Evolutionary conservation across 2,113 vertebrate genomes (phyloP), one percentile per base, ranked within the genome.

Genomic region (Tupaia chinensis): DNA sequence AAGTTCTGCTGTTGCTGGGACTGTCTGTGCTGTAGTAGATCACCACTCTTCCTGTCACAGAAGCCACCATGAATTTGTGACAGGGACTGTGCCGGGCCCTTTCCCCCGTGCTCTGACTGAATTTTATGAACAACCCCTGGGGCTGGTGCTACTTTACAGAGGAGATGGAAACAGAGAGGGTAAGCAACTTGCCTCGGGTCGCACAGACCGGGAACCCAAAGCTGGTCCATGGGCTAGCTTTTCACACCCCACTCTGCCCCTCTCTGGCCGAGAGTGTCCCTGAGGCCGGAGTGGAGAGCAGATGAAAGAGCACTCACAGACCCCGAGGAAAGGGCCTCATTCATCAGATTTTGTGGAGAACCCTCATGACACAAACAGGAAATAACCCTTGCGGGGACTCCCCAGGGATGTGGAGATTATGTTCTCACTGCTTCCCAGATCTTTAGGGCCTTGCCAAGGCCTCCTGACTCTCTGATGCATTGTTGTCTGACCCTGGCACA

Each of bases 71-170:
- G 10, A 0, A 1, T 9, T 78, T 20, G 60, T 22, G 20, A 79
- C 23, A 0, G 19, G 32, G n/a, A 13, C 79, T 5, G 27, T 7
- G 8, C 69, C 1, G 5, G 63, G 65, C 25, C 23, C 20, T 72
- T 15, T 77, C 4, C 34, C 63, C 9, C 25, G 2, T 0, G 15
- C 60, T 10, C 58, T 16, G 20, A 69, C 0, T 3, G 17, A 32
- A 22, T 68, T 58, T 74, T 58, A 72, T 65, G 68, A 79, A 73
- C 27, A 58, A 20, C 17, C 34, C 32, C 17, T 19, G 7, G 34
- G 15, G 13, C 9, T 63, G 32, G 22, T 5, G 16, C 69, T 60
- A 25, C 56, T 91, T 88, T 65, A 29, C 29, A 74, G 73, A 83
- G 86, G 53, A 85, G 65, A 19, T 13, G 44, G 32, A 9, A 65